Percentiles rank a stretch among this genome's conserved stretches.
phyloP scores from a whole-genome alignment of 2,888 invertebrate genomes.

The Pachycephus smyrnensis region DNA sequence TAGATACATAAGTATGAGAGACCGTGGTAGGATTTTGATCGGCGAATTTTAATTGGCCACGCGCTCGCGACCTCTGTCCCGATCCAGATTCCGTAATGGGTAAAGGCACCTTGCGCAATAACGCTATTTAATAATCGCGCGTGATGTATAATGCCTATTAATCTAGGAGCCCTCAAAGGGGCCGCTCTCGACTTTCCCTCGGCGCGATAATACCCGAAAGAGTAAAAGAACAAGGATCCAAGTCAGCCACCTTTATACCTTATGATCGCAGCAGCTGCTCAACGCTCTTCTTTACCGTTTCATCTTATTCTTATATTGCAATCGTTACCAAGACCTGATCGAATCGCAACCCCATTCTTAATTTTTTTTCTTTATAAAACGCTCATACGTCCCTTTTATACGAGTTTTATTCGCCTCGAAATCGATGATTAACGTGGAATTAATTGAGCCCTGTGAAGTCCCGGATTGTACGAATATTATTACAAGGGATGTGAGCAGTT shows the following conservation, averaged over 20 bases:
- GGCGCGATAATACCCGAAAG: conserved; percentile 2
- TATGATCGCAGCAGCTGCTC: background rate
- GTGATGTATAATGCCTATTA: conserved; percentile 48
- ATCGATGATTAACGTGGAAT: background rate
- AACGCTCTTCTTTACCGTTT: background rate
- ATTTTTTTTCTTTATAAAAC: background rate
- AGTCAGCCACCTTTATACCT: background rate
- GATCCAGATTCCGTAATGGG: conserved; percentile 20
- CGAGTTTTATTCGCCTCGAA: background rate
- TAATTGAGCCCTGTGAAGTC: background rate
- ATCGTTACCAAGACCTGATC: background rate
- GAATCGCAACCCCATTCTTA: background rate
- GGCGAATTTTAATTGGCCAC: conserved; percentile 7
- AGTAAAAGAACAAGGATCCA: background rate
- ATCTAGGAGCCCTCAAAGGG: conserved; percentile 41
- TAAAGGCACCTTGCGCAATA: conserved; percentile 29
- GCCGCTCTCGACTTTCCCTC: conserved; percentile 28
- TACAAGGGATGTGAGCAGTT: background rate
- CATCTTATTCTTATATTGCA: background rate
- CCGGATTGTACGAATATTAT: background rate
- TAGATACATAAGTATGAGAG: background rate
- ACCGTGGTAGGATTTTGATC: background rate
- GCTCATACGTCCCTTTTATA: background rate
- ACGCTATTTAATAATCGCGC: conserved; percentile 46
- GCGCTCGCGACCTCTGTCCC: conserved; percentile 19